Evolutionary conservation across 2,113 vertebrate species (phyloP).

Genomic region (Holacanthus passer): DNA sequence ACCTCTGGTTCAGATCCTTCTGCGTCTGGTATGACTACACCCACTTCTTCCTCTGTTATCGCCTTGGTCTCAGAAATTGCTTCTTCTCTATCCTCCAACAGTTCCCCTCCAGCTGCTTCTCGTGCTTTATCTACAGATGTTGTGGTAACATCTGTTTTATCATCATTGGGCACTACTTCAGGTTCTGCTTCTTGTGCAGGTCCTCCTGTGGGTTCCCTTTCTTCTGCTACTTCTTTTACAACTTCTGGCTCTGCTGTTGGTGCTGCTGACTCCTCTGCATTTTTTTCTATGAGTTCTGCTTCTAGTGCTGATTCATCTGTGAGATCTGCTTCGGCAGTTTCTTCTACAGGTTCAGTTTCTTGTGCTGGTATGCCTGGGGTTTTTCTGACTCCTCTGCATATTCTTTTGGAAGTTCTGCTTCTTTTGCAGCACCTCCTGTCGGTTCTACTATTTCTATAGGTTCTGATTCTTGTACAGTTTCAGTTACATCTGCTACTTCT

Average conservation of each 20-base stretch:
- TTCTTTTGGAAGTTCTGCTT: slow-evolving; percentile 2
- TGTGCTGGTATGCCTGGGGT: too few species aligned
- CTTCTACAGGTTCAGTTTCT: background rate
- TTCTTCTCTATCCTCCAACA: slow-evolving; percentile 5
- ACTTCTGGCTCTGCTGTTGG: background rate
- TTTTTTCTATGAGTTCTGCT: background rate
- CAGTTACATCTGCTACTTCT: background rate
- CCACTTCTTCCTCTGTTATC: background rate
- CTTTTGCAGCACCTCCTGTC: background rate
- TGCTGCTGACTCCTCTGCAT: background rate
- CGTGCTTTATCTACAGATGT: slow-evolving; percentile 17
- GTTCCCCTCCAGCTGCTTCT: slow-evolving; percentile 7
- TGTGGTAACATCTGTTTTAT: background rate
- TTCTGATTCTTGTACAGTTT: slow-evolving; percentile 3
- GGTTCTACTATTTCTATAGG: background rate
- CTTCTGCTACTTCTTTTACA: slow-evolving; percentile 1
- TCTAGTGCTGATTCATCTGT: background rate
- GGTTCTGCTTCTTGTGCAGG: background rate
- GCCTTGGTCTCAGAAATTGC: background rate
- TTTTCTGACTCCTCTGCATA: background rate
- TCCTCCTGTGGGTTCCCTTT: background rate
- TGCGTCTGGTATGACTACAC: slow-evolving; percentile 7
- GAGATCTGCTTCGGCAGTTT: background rate
- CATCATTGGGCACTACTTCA: background rate
- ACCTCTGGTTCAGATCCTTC: slow-evolving; percentile 9